A percentile compares a stretch with the other conserved stretches of the same genome.
Conservation (phyloP, 53 echinoderm and acorn worm species). For the Glandiceps talaboti region DNA sequence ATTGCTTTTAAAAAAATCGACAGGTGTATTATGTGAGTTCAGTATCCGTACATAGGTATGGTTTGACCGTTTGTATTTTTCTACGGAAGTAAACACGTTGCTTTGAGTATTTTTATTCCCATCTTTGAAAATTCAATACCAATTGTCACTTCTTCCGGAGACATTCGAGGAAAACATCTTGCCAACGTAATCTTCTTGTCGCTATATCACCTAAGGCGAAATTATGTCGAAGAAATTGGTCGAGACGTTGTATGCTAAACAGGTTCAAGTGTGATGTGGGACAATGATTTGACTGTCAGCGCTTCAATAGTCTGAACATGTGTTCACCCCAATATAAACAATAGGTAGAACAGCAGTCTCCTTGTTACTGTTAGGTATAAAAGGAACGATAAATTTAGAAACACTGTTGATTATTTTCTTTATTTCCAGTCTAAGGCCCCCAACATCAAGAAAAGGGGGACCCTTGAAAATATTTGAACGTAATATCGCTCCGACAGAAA, state of each 20-base stretch:
- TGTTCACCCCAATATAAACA: no score
- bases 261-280: neutral
- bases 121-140: no score
- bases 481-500: neutral
- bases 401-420: neutral
- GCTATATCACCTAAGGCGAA: neutral
- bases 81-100: neutral
- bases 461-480: neutral
- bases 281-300: neutral
- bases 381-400: neutral
- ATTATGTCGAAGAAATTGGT: neutral
- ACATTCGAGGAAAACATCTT: neutral
- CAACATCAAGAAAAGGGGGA: neutral
- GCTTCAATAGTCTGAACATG: no score
- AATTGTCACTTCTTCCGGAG: neutral
- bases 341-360: no score
- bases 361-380: neutral
- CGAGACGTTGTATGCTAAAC: neutral
- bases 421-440: neutral
- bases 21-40: no score
- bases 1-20: no score
- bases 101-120: no score
- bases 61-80: neutral
- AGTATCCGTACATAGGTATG: no score
- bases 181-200: neutral